Percentiles rank a stretch among this genome's conserved stretches.
phyloP scores from a whole-genome alignment of 2,797 vertebrate genomes.

The Microctenopoma lineatum region DNA sequence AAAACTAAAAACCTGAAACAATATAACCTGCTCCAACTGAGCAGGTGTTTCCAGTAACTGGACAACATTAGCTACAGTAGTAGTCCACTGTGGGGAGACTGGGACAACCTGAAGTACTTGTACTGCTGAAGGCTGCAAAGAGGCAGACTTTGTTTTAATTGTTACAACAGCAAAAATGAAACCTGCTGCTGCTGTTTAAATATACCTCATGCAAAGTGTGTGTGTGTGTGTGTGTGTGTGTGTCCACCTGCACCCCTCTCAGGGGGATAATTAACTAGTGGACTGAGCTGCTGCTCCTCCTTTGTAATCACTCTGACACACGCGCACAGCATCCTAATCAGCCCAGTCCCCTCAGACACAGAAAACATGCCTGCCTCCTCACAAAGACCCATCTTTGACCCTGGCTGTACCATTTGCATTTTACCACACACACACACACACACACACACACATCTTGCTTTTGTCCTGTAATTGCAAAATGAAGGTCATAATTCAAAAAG shows the following conservation, averaged over 20 bases:
- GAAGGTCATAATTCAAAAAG: constrained; percentile 17
- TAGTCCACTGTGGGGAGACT: too few relatives aligned
- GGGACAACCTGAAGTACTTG: too few relatives aligned
- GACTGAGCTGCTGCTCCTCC: constrained; percentile 25
- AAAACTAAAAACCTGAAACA: too few relatives aligned
- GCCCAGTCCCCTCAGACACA: constrained; percentile 22
- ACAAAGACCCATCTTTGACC: constrained; percentile 15
- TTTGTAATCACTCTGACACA: constrained; percentile 43
- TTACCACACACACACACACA: not conserved
- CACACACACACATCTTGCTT: not conserved
- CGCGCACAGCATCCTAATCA: constrained; percentile 50
- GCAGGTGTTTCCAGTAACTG: too few relatives aligned
- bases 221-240: constrained; percentile 21
- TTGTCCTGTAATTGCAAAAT: constrained; percentile 25
- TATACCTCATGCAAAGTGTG: constrained; percentile 2
- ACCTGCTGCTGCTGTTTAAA: not conserved
- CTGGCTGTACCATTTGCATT: constrained; percentile 26
- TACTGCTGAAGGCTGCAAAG: too few relatives aligned
- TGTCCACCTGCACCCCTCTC: constrained; percentile 19
- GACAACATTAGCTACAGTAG: too few relatives aligned
- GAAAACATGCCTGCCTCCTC: constrained; percentile 33
- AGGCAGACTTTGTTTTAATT: too few relatives aligned
- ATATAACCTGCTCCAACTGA: too few relatives aligned
- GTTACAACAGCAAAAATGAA: not conserved
- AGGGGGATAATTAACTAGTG: constrained; percentile 65